phyloP scores from a whole-genome alignment of 2,797 vertebrate species.

The Anisognathus igniventris region DNA sequence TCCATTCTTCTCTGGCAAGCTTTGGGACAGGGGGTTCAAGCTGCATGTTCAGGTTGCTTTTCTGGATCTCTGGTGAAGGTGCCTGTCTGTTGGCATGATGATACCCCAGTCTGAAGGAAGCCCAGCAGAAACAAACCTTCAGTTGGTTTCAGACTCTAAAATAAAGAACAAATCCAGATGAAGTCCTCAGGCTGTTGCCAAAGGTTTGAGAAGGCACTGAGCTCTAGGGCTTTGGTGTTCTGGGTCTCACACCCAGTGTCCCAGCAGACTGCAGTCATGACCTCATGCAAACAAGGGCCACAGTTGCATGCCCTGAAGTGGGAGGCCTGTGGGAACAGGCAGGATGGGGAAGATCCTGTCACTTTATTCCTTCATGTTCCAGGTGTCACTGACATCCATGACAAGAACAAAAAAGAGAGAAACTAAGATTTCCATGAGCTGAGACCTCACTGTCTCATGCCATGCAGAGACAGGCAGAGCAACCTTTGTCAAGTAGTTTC shows the following conservation, averaged over 20 bases:
- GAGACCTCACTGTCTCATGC: not conserved
- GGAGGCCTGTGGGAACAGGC: not conserved
- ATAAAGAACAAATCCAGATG: not conserved
- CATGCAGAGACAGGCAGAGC: not conserved
- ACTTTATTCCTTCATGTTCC: not conserved
- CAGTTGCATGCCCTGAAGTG: not conserved
- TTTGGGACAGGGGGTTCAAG: not conserved
- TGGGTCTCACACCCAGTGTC: accelerated
- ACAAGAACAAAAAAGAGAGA: not conserved
- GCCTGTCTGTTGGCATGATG: not conserved
- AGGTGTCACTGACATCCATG: not conserved
- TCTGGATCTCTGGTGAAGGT: not conserved
- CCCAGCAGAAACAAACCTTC: not conserved
- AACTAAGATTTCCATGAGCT: not conserved
- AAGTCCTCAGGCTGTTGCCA: not conserved
- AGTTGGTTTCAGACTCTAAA: not conserved
- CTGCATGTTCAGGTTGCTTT: not conserved
- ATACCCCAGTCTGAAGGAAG: not conserved
- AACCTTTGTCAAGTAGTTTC: not conserved
- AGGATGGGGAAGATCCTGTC: not conserved
- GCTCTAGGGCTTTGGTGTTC: not conserved
- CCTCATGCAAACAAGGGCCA: not conserved
- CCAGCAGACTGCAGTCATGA: not conserved
- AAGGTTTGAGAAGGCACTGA: not conserved
- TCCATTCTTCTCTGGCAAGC: not conserved